Evolutionary conservation across 2,113 vertebrate species (phyloP), one percentile per base, ranked within the genome.

Genomic region (Amphilophus citrinellus): DNA sequence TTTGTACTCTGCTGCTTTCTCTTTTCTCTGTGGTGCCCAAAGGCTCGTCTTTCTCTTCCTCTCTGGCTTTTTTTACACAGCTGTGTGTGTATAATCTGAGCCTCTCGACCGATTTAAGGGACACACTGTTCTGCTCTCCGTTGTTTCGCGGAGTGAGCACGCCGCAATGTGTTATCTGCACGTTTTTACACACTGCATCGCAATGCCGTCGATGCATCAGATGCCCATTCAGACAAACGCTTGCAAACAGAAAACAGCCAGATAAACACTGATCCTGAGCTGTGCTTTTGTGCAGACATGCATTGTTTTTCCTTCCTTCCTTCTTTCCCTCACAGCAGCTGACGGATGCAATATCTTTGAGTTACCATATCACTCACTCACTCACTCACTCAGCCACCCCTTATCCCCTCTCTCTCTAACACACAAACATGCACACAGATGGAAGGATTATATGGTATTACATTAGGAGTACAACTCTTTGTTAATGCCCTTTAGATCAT

Each of bases 401-500:
- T 44, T 50, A 20, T 57, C 53, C 17, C 56, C 20, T 18, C 57
- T 50, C 57, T 32, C 37, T 68, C 42, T 78, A 56, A 78, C 57
- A 79, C 35, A 81, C 53, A 78, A 53, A 75, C 76, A 83, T 58
- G 79, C 44, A 57, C 81, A 87, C 88, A 83, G 63, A 90, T 82
- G 82, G 77, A 76, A 71, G 80, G 84, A 89, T 89, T 88, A 89
- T 77, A 61, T 61, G 56, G 39, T 53, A 77, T 86, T 62, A 84
- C 79, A 83, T 85, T 88, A 82, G 63, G 66, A 2, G 22, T 5
- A 24, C 79, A 32, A 82, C 42, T 79, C 39, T 56, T 47, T 58
- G 75, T 80, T 91, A 89, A 86, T 88, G 80, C 75, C 50, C 60
- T 85, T 82, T 78, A 86, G 53, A 82, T 84, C 81, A 86, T 84